Base-by-base conservation (phyloP, 2,797 vertebrate species). In the Myripristis murdjan region DNA sequence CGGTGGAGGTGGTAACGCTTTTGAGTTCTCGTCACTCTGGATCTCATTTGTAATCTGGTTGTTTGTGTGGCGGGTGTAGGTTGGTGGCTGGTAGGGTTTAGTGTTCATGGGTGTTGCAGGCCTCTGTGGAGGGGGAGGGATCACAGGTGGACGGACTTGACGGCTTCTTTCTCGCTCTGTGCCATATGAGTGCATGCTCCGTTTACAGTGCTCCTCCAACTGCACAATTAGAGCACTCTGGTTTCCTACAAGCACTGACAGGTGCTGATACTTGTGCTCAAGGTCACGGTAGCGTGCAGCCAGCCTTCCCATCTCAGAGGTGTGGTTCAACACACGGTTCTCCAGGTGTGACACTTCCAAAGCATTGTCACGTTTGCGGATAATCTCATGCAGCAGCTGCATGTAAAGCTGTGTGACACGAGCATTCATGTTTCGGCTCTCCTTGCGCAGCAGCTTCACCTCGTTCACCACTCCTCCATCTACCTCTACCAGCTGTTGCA, bases 351-450 rank as follows among this genome's bases (percentile, higher is more conserved):
- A 97, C 47, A 96, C 94, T 89, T 98, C 97, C 39, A 98, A 91
- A 0, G 97, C 96, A 0, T 96, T 98, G 92, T 98, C 97, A 8
- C 97, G 90, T 85, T 98, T 97, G 56, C 96, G 93, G 69, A 98
- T 97, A 73, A 98, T 98, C 91, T 98, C 97, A 4, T 98, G 97
- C 73, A 98, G 90, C 61, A 98, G 93, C 91, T 98, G 97, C 97
- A 97, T 98, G 87, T 98, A 98, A 33, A 98, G 95, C 83, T 98
- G 97, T 0, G 97, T 98, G 51, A 98, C 96, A 0, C 97, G 86
- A 0, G 97, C 97, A 92, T 98, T 98, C 97, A 98, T 98, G 86
- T 98, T 98, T 79, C 96, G 95, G 75, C 97, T 98, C 86, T 98
- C 97, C 87, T 98, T 98, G 43, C 97, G 94, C 73, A 98, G 87